These are phyloP conservation scores for Oxystoma pomonae DNA, from an alignment of 2,888 invertebrate species.

Conservation along the genomic window DNA sequence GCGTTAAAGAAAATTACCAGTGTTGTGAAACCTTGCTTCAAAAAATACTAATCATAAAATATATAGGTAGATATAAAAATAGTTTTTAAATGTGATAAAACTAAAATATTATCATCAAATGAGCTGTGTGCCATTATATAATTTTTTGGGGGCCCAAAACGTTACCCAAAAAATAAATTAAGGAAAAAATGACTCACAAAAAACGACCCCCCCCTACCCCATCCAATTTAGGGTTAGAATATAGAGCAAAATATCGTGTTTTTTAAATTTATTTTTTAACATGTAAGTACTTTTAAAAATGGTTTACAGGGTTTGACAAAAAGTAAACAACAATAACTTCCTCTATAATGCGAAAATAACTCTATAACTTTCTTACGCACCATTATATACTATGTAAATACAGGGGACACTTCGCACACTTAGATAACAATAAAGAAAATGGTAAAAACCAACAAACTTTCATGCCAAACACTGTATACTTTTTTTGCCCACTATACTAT, in stretches of 20 bases:
- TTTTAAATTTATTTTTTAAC: neutral
- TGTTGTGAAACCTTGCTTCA: neutral
- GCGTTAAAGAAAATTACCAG: neutral
- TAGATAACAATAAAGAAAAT: too few relatives aligned
- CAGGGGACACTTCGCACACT: too few relatives aligned
- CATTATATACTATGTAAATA: too few relatives aligned
- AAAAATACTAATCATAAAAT: neutral
- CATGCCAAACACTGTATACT: neutral
- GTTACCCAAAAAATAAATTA: neutral
- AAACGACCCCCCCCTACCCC: neutral
- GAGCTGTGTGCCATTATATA: conserved; percentile 29
- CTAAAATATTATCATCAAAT: conserved; percentile 29
- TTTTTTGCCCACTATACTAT: too few relatives aligned
- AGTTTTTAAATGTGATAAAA: conserved; percentile 8
- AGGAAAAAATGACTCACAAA: neutral
- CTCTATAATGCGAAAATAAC: too few relatives aligned
- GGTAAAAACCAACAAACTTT: neutral
- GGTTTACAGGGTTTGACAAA: neutral
- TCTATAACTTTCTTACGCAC: too few relatives aligned
- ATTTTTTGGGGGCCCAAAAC: neutral
- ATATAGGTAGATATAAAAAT: neutral
- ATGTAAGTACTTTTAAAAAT: neutral
- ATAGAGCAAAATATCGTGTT: neutral
- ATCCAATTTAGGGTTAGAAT: neutral
- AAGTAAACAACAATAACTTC: too few relatives aligned